Percentiles rank a stretch among this genome's conserved stretches.
Evolutionary conservation across 1,140 invertebrate species (phyloP).

Genomic region (Metaphire vulgaris): DNA sequence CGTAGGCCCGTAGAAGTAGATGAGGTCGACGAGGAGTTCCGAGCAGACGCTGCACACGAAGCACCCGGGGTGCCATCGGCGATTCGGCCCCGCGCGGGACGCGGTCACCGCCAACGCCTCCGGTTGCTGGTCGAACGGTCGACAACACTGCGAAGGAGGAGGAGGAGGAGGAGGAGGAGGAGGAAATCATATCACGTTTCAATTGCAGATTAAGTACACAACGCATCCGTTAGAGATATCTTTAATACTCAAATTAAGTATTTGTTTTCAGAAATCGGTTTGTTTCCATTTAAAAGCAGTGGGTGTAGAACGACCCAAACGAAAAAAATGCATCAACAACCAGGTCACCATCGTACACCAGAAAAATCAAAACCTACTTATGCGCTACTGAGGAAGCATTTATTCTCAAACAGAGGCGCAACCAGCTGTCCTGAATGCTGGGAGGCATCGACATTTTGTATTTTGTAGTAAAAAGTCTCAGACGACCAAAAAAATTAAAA

Average conservation of each 20-base stretch:
- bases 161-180: too few species aligned
- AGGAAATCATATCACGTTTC: not conserved
- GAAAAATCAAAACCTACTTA: too few species aligned
- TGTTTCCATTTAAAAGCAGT: not conserved
- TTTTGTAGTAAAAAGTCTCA: too few species aligned
- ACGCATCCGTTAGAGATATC: not conserved
- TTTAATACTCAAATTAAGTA: not conserved
- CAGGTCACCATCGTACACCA: too few species aligned
- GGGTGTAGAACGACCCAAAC: not conserved
- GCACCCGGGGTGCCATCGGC: conserved; percentile 86
- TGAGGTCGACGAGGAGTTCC: conserved; percentile 93
- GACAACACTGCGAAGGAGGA: conserved; percentile 68
- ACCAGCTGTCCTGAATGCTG: too few species aligned
- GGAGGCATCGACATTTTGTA: too few species aligned
- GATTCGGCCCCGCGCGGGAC: conserved; percentile 70
- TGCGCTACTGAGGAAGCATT: too few species aligned
- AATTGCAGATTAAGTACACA: not conserved
- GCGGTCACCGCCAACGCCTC: conserved; percentile 91
- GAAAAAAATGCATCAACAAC: not conserved
- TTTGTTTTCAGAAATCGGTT: not conserved
- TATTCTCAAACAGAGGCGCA: too few species aligned
- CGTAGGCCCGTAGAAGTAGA: conserved; percentile 88
- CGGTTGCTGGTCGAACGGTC: conserved; percentile 71
- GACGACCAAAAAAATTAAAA: too few species aligned
- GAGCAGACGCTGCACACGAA: conserved; percentile 88